Evolutionary conservation across 2,888 invertebrate species (phyloP), one percentile per base, ranked within the genome.

Genomic region (Fragum whitleyi): DNA sequence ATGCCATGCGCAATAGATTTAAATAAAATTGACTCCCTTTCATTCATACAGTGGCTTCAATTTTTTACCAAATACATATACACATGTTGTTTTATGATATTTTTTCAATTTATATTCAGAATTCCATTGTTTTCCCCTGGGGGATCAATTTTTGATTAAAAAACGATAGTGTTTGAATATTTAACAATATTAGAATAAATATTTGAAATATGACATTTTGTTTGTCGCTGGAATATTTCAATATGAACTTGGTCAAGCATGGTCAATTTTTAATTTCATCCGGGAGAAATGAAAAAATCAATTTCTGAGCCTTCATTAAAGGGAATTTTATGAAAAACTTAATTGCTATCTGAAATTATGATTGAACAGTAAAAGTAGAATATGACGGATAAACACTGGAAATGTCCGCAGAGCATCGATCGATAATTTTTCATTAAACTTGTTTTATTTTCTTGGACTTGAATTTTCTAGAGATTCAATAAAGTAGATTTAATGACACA

Each of bases 261-360:
- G 55, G 53, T 55, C 68, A 68, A 23, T 68, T 51, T 47, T 68
- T 26, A 68, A 23, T 53, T 47, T 53, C 23, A 53, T 21, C 53
- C 2, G 19, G 21, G 16, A 19, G 16, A 70, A 32, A 23, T 19
- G 28, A 70, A 70, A 70, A 70, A 70, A 53, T 53, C 53, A 70
- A 53, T 32, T 32, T 23, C 32, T 68, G 75, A 68, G 73, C 76
- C 73, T 74, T 70, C 69, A 79, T 74, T 75, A 73, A 82, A 78
- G 75, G 57, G 75, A 57, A 78, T 78, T 78, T 82, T 78, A 79
- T 73, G 73, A 82, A 82, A 79, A 77, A 57, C 69, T 81, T 81
- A 51, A 32, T 53, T 53, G 29, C 51, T 53, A 53, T 29, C 67
- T 28, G 51, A 51, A 69, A 69, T 69, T 28, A 53, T 53, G 26